Conservation (phyloP, 2,888 invertebrate genomes). For the Eristalis pertinax region DNA sequence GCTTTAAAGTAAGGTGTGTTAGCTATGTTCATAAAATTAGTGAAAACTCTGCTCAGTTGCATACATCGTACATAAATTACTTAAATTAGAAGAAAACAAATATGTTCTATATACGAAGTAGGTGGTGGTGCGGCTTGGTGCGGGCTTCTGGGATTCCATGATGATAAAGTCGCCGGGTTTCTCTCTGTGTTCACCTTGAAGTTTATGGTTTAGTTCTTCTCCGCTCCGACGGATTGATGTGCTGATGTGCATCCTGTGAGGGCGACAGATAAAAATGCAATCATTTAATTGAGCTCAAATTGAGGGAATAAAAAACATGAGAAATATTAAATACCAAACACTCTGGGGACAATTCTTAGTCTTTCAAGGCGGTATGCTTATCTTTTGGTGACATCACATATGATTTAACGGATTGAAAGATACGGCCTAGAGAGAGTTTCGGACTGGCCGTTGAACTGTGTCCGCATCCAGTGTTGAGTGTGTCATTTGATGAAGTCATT, state of each 20-base stretch:
- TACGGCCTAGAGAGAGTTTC: slow-evolving; percentile 49
- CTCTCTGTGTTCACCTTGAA: background rate
- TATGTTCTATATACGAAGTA: background rate
- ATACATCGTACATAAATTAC: background rate
- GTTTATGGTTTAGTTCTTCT: background rate
- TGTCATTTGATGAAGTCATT: slow-evolving; percentile 37
- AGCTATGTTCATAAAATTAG: background rate
- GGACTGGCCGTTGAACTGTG: slow-evolving; percentile 31
- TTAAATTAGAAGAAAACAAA: background rate
- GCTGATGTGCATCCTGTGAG: background rate
- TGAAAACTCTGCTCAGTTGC: background rate
- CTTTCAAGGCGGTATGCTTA: slow-evolving; percentile 36
- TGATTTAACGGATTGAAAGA: slow-evolving; percentile 65
- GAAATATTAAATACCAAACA: background rate
- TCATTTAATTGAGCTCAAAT: background rate
- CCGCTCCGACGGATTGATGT: background rate
- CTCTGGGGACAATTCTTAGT: slow-evolving; percentile 28
- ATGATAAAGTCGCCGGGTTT: background rate
- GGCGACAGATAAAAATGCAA: background rate
- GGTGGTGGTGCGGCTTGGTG: background rate
- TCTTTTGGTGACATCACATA: slow-evolving; percentile 61
- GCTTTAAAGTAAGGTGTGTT: no score
- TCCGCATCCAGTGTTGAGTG: slow-evolving; percentile 27
- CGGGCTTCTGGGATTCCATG: background rate
- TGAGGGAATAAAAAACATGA: background rate